Conservation (phyloP, 2,113 vertebrate species). For the Thamnaconus septentrionalis region DNA sequence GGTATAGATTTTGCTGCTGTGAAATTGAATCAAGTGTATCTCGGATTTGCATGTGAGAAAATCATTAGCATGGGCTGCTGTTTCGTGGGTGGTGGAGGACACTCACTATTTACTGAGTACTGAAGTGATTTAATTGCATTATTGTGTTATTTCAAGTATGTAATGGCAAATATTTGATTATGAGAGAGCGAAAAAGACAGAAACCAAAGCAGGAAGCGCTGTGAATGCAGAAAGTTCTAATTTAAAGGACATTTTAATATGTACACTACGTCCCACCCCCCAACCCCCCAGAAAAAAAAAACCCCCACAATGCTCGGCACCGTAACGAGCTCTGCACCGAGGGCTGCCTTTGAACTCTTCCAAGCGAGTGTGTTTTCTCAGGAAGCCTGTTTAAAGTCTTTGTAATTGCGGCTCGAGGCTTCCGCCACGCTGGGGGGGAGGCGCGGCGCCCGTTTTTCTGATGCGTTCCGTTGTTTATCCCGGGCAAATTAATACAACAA, state of each 20-base stretch:
- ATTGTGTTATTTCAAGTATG: too few species aligned
- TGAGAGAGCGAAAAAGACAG: too few species aligned
- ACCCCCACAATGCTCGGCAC: conserved; percentile 3
- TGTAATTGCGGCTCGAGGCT: conserved; percentile 67
- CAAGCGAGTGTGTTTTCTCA: conserved; percentile 53
- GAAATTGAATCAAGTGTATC: too few species aligned
- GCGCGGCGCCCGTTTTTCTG: conserved; percentile 39
- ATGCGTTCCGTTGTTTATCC: conserved; percentile 34
- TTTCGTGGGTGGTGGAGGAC: too few species aligned
- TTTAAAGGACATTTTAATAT: background rate
- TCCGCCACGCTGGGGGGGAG: conserved; percentile 41
- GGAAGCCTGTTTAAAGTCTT: conserved; percentile 64
- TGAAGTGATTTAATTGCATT: too few species aligned
- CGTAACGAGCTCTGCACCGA: conserved; percentile 31
- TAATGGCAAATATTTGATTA: too few species aligned
- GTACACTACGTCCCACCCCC: conserved; percentile 8
- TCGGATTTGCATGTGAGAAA: too few species aligned
- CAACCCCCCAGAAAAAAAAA: too few species aligned
- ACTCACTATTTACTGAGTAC: too few species aligned
- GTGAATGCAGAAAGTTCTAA: background rate
- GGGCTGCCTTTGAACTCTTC: conserved; percentile 65
- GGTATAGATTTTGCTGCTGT: too few species aligned
- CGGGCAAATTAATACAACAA: conserved; percentile 62
- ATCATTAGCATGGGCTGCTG: too few species aligned
- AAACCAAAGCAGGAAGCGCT: background rate